Evolutionary conservation across 1,140 invertebrate genomes (phyloP).

Genomic region (Calephelis virginiensis): DNA sequence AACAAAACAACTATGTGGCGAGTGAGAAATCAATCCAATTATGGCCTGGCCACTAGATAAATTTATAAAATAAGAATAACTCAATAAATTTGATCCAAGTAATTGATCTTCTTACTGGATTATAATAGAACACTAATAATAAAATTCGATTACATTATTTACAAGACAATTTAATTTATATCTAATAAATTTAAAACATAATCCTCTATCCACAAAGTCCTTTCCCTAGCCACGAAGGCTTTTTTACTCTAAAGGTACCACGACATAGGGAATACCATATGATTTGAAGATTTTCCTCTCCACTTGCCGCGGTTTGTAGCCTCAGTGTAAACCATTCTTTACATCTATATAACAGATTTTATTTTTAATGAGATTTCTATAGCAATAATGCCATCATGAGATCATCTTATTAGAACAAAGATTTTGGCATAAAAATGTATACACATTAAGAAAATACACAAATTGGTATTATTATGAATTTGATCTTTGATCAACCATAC

Average conservation of each 20-base stretch:
- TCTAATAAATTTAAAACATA: constrained; percentile 5
- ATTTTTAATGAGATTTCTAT: constrained; percentile 25
- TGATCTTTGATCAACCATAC: constrained; percentile 26
- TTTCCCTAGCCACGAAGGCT: neutral
- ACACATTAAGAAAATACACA: neutral
- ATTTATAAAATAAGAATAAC: constrained; percentile 27
- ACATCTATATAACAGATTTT: constrained; percentile 14
- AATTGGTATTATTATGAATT: constrained; percentile 27
- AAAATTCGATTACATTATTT: constrained; percentile 29
- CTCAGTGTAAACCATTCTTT: neutral
- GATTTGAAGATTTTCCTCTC: too few species aligned
- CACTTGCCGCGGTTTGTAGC: too few species aligned
- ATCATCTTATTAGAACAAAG: constrained; percentile 56
- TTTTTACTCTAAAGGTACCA: too few species aligned
- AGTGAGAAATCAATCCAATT: constrained; percentile 32
- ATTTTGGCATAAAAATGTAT: constrained; percentile 34
- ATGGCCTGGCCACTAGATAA: constrained; percentile 42
- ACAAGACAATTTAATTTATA: constrained; percentile 37
- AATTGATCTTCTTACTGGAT: neutral
- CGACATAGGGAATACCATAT: too few species aligned
- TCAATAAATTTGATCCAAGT: constrained; percentile 12
- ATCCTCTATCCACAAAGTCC: constrained; percentile 5
- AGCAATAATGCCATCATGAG: constrained; percentile 59
- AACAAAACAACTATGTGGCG: constrained; percentile 63
- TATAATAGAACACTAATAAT: constrained; percentile 3